Conservation (phyloP, 2,113 vertebrate species). For the Aviceda subcristata region DNA sequence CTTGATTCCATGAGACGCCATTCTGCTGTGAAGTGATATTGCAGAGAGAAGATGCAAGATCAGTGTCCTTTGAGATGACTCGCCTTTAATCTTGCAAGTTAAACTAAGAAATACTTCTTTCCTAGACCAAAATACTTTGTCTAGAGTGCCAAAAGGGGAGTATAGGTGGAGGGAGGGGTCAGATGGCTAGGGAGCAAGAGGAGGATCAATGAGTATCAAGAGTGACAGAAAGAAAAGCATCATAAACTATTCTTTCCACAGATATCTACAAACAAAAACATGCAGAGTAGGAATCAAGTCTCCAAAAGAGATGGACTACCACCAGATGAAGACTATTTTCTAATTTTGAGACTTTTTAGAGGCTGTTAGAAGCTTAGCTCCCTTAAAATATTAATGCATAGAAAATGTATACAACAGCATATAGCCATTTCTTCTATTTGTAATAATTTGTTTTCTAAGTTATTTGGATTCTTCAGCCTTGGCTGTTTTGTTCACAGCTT, state of each 20-base stretch:
- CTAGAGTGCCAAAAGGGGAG: background rate
- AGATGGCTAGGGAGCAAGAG: background rate
- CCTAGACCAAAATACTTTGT: background rate
- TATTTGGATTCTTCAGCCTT: background rate
- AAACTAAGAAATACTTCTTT: background rate
- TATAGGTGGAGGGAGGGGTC: fast-evolving
- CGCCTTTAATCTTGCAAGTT: background rate
- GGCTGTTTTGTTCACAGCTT: background rate
- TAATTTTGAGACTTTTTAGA: background rate
- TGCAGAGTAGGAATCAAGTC: background rate
- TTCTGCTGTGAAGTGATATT: conserved; percentile 72
- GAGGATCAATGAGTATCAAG: background rate
- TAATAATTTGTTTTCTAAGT: background rate
- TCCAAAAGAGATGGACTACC: background rate
- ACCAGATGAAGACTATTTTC: background rate
- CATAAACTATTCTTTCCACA: background rate
- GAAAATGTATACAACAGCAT: background rate
- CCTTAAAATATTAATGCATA: background rate
- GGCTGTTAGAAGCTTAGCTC: background rate
- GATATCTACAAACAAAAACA: background rate
- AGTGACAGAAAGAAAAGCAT: background rate
- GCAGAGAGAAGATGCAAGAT: background rate
- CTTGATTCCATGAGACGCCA: conserved; percentile 76
- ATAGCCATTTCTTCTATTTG: background rate
- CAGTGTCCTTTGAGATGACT: background rate